These are phyloP conservation scores for Ridgeia piscesae DNA, from an alignment of 1,140 invertebrate species.

Conservation along the genomic window DNA sequence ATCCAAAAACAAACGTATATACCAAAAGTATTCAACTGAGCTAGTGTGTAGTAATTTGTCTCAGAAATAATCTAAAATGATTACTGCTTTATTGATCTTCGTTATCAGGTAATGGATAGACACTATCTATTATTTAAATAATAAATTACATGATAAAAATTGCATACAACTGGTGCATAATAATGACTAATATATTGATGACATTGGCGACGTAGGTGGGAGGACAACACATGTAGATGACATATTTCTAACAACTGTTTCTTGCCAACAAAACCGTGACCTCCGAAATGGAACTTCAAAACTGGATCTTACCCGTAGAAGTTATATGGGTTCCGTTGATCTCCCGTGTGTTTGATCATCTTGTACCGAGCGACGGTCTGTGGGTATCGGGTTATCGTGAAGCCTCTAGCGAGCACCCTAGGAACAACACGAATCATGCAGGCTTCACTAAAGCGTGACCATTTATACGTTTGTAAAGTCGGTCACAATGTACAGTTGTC, in stretches of 20 bases:
- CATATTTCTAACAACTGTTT: not conserved
- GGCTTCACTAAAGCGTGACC: not conserved
- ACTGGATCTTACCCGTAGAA: not conserved
- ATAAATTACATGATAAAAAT: no score
- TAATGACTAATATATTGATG: no score
- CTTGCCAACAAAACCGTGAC: not conserved
- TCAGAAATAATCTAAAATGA: no score
- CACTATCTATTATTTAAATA: no score
- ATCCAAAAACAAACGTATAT: no score
- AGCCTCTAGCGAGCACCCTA: not conserved
- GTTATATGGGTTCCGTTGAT: not conserved
- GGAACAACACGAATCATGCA: not conserved
- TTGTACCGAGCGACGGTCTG: slow-evolving; percentile 48
- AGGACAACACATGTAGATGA: no score
- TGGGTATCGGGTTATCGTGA: slow-evolving; percentile 45
- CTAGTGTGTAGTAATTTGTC: no score
- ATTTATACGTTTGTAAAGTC: not conserved
- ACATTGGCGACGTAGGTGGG: not conserved
- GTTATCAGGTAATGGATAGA: no score
- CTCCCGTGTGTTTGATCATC: slow-evolving; percentile 51
- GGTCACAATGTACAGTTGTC: no score
- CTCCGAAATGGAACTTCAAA: not conserved
- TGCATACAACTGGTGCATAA: no score
- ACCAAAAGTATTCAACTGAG: no score
- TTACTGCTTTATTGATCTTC: no score